Percentiles rank a stretch among this genome's conserved stretches.
Evolutionary conservation across 2,797 vertebrate species (phyloP).

Genomic region (Sebastes wilsoni): DNA sequence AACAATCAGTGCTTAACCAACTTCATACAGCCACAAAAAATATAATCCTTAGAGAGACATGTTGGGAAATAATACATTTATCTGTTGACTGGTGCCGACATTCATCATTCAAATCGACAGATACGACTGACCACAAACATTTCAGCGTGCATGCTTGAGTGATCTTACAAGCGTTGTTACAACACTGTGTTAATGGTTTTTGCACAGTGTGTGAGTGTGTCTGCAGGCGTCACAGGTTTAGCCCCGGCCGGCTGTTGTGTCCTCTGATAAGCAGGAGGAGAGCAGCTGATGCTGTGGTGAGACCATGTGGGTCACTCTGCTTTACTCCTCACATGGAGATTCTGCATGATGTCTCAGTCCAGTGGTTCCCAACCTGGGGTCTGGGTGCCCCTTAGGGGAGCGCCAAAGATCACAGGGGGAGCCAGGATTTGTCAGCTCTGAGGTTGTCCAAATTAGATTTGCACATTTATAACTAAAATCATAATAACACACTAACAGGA

Average conservation of each 20-base stretch:
- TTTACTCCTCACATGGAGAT: neutral
- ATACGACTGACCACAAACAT: neutral
- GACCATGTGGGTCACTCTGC: neutral
- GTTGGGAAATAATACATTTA: neutral
- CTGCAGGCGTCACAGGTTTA: neutral
- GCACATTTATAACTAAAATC: too few relatives aligned
- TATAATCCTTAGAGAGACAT: neutral
- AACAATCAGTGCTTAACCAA: neutral
- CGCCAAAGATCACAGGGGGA: too few relatives aligned
- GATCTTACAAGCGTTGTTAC: neutral
- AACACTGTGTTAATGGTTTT: neutral
- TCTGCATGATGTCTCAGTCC: too few relatives aligned
- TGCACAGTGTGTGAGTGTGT: constrained; percentile 31
- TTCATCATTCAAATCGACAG: neutral
- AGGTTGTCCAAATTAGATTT: too few relatives aligned
- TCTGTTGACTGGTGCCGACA: neutral
- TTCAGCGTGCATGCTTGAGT: neutral
- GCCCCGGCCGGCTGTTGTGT: neutral
- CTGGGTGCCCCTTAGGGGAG: too few relatives aligned
- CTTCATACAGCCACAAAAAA: neutral
- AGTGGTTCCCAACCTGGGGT: too few relatives aligned
- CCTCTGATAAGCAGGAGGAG: constrained; percentile 18
- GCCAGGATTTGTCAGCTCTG: too few relatives aligned
- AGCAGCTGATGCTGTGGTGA: constrained; percentile 45
- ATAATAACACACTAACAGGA: too few relatives aligned